Base-by-base conservation (phyloP, 2,797 vertebrate genomes). In the Macroramphosus scolopax region DNA sequence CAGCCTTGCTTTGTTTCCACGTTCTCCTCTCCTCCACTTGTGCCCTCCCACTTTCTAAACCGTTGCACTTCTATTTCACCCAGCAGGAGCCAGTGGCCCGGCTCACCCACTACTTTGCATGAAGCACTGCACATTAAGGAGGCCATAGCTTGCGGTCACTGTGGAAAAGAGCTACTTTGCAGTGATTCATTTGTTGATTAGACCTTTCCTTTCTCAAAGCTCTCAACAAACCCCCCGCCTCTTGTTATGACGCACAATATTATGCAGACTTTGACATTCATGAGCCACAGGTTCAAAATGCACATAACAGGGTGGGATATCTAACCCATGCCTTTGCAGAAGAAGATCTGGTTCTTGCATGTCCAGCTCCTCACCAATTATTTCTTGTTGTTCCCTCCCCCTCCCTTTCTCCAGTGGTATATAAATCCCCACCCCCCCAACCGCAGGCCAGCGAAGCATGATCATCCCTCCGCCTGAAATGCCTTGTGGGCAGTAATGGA, bases 381-480 rank as follows among this genome's bases (percentile, higher is more conserved):
- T 59, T 31, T 37, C 5, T 24, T 5, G 24, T 47, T 15, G 51
- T 48, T n/a, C 22, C 33, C 50, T 35, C 61, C 18, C 52, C 26
- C 28, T n/a, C 36, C 34, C 43, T 34, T 37, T 13, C 9, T 63
- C 43, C 62, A 70, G 54, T 51, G 17, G 34, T 63, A 60, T 22
- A 64, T 51, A 60, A 36, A 63, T 50, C 58, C 65, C 68, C 60
- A 55, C 69, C 76, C 71, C 32, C 16, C 75, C 77, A 66, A 68
- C 70, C 29, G 11, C 55, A 65, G 61, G 63, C 60, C 38, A 33
- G 61, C 56, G 67, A 72, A 68, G 77, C 67, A 57, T 37, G 47
- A 75, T 80, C 65, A 78, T 75, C 68, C 65, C n/a, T 60, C 71
- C 1, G 63, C 16, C 69, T 52, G 31, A 60, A 75, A 75, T 46